A percentile compares a stretch with the other conserved stretches of the same genome.
Evolutionary conservation across 92 coral and sea anemone species (phyloP).

Genomic region (Parazoanthus swiftii): DNA sequence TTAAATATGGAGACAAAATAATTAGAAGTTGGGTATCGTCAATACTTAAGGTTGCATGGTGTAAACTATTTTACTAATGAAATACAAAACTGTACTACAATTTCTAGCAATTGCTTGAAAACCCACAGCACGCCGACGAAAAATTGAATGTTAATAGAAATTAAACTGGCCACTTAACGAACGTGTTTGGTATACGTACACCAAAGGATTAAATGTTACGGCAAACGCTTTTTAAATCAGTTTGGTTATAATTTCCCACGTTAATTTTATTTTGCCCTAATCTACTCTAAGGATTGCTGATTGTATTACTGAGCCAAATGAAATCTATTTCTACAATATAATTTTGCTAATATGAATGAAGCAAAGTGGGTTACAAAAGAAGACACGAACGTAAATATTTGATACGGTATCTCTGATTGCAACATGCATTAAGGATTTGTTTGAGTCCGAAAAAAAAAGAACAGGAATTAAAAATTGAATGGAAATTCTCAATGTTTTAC

Average conservation of each 20-base stretch:
- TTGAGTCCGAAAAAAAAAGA: not conserved
- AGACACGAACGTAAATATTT: not conserved
- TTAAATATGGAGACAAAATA: not conserved
- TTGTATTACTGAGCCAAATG: not conserved
- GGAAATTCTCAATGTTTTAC: not conserved
- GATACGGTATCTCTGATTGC: not conserved
- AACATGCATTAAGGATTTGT: no score
- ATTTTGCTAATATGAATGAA: no score
- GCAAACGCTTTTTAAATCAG: not conserved
- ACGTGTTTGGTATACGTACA: not conserved
- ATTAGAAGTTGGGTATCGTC: not conserved
- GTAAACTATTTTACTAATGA: not conserved
- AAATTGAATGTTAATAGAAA: no score
- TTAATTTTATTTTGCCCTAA: not conserved
- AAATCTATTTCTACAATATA: not conserved
- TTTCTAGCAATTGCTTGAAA: not conserved
- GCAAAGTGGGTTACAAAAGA: no score
- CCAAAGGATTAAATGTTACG: not conserved
- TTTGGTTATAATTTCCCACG: not conserved
- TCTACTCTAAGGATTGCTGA: not conserved
- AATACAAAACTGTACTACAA: not conserved
- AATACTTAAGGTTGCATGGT: not conserved
- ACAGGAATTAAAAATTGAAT: not conserved
- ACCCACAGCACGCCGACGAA: not conserved
- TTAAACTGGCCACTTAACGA: not conserved